Base-by-base conservation (phyloP, 2,113 vertebrate genomes). In the Tyrannus savana region DNA sequence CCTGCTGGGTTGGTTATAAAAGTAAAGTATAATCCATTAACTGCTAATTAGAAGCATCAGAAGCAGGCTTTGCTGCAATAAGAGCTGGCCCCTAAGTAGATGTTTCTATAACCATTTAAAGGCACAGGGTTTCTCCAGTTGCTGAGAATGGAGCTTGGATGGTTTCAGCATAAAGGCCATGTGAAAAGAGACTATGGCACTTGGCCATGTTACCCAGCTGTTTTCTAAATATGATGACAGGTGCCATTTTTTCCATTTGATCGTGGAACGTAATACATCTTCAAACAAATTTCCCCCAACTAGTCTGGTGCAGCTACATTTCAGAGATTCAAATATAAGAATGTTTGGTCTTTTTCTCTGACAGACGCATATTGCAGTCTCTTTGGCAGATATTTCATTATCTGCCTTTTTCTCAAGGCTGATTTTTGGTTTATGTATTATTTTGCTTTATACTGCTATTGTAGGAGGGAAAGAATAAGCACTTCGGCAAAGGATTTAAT, bases 221-320 rank as follows among this genome's bases (percentile, higher is more conserved):
- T 98, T 97, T 98, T 96, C 97, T 98, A 97, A 98, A 97, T 97
- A 98, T 95, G 75, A 96, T 87, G 98, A 98, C 98, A 98, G 98
- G 96, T 98, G 98, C 96, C 97, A 96, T 95, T 97, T 97, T 98
- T 98, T 98, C 97, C 98, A 97, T 98, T 98, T 98, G 98, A 98
- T 98, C 95, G 91, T 97, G 98, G 97, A 98, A 98, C 94, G 96
- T 97, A 98, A 98, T 98, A 98, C 87, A 96, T 97, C 98, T 98
- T 98, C 98, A 98, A 98, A 98, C 97, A 98, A 95, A 97, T 98
- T 97, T 92, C 91, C 95, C 94, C 93, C 96, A 97, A 97, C 93
- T 90, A 94, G 84, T 64, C 93, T 92, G 90, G 84, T 89, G 96
- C 73, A 92, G 95, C 90, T 95, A 95, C 96, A 96, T 97, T 96